Evolutionary conservation across 2,888 invertebrate genomes (phyloP), one percentile per base, ranked within the genome.

Genomic region (Boloria euphrosyne): DNA sequence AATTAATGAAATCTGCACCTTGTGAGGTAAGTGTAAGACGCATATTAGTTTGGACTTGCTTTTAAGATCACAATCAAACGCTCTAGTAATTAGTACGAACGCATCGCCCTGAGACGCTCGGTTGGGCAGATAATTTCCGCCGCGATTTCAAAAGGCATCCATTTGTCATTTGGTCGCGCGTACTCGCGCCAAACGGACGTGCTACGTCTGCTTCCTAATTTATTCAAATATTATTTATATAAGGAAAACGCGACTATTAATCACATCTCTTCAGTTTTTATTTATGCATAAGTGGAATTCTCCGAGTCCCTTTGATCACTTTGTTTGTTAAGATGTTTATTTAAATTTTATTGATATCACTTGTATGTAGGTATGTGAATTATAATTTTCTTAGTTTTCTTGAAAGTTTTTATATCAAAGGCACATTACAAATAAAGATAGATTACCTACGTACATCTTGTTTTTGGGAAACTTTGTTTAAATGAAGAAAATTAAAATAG

Each of bases 181-280:
- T 86, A 85, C 85, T 85, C 83, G 80, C 80, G 80, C 78, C 79
- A 75, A 83, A 84, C 89, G 89, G 91, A 90, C 90, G 88, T 85
- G 81, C 79, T 78, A 80, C 80, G 79, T 76, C 85, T 77, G 82
- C 83, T 86, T 84, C 84, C 86, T 90, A 91, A 91, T 91, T 90
- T 92, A 91, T 92, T 89, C 83, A 85, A 87, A 89, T 90, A 90
- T 89, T 92, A 91, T 92, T 92, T 92, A 91, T 92, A 89, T 90
- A 90, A 86, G 89, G 92, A 90, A 89, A 89, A 89, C 89, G 84
- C 78, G 86, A 83, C 87, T 84, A 90, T 92, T 91, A 91, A 92
- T 92, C 91, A 92, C 89, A 86, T 85, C 84, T 87, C 85, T 84
- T 84, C 83, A 84, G 85, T 86, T 90, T 90, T 91, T 90, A 90